Evolutionary conservation across 2,888 invertebrate species (phyloP).

Genomic region (Serripes groenlandicus): DNA sequence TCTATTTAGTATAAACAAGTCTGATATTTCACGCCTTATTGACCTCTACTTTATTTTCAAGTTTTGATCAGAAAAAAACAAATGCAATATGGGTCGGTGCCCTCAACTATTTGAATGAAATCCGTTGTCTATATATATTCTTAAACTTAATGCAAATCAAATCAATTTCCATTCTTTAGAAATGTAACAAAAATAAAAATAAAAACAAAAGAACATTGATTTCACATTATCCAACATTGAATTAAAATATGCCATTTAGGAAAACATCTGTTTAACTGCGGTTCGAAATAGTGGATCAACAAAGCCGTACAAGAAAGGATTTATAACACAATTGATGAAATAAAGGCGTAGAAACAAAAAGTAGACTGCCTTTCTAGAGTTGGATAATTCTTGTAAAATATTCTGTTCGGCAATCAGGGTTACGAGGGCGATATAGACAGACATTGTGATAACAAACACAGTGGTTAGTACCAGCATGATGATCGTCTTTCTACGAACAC

Average conservation of each 20-base stretch:
- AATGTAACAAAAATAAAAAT: too few species aligned
- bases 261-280: slow-evolving; percentile 20
- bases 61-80: too few species aligned
- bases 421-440: slow-evolving; percentile 36
- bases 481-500: slow-evolving; percentile 43
- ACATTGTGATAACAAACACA: slow-evolving; percentile 55
- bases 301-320: slow-evolving; percentile 60
- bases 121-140: too few species aligned
- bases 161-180: too few species aligned
- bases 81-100: too few species aligned
- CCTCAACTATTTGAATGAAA: too few species aligned
- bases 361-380: slow-evolving; percentile 45
- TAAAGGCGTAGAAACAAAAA: slow-evolving; percentile 64
- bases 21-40: too few species aligned
- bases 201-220: not conserved
- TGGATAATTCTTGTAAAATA: slow-evolving; percentile 23
- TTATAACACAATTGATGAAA: slow-evolving; percentile 56
- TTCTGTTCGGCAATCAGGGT: slow-evolving; percentile 38
- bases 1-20: too few species aligned
- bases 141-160: too few species aligned
- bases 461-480: slow-evolving; percentile 59
- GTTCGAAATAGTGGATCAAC: slow-evolving; percentile 54
- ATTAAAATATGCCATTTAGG: not conserved
- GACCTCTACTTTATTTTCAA: too few species aligned
- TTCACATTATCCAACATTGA: not conserved